These are phyloP conservation scores for Dolichotis patagonum DNA, from an alignment of 2,113 vertebrate genomes.

Conservation along the genomic window DNA sequence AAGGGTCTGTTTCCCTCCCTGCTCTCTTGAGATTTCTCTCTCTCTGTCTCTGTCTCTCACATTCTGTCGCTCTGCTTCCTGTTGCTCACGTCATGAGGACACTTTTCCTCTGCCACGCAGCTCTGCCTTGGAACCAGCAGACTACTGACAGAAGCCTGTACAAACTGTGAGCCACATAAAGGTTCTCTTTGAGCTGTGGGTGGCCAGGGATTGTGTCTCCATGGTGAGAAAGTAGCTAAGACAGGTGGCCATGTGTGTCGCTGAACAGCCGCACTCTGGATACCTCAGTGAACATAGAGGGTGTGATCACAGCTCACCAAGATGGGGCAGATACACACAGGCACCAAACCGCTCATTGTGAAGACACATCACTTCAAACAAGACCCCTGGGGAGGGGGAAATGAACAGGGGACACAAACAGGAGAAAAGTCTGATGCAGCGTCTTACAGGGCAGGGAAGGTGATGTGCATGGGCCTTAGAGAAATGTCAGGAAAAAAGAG, in stretches of 20 bases:
- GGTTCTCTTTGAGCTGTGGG: neutral
- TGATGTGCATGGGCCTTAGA: neutral
- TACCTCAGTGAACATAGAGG: neutral
- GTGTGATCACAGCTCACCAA: neutral
- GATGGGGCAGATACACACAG: neutral
- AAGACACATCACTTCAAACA: neutral
- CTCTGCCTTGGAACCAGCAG: neutral
- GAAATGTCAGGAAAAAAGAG: neutral
- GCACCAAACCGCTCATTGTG: neutral
- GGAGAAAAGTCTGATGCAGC: rapidly evolving
- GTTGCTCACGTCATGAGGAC: neutral
- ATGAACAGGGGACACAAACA: neutral
- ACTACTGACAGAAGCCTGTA: neutral
- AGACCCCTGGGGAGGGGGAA: neutral
- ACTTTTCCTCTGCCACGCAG: neutral
- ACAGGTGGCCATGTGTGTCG: neutral
- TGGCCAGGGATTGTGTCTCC: neutral
- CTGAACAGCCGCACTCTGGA: neutral
- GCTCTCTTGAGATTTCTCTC: neutral
- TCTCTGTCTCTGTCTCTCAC: too few species aligned
- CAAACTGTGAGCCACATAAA: neutral
- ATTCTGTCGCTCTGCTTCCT: too few species aligned
- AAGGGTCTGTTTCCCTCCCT: neutral
- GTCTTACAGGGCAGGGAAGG: neutral
- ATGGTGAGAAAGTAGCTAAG: neutral